Evolutionary conservation across 1,140 invertebrate genomes (phyloP).

Genomic region (Zaprionus vittiger): DNA sequence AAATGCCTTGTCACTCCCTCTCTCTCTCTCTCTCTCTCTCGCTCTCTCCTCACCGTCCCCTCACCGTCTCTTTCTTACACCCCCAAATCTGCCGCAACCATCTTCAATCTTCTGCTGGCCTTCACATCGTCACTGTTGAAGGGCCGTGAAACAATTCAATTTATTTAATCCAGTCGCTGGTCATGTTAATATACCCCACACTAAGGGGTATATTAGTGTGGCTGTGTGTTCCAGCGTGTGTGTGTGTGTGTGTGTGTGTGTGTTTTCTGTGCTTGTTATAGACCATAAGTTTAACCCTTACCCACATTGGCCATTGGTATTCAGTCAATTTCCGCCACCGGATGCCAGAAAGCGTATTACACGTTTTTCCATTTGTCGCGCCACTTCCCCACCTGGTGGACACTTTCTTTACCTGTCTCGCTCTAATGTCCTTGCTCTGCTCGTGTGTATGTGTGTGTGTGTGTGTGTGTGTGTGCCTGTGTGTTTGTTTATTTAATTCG

Average conservation of each 20-base stretch:
- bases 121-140: constrained; percentile 22
- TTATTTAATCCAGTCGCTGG: constrained; percentile 69
- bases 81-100: no score
- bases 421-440: neutral
- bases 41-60: neutral
- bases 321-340: constrained; percentile 34
- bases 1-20: neutral
- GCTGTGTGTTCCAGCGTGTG: neutral
- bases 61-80: neutral
- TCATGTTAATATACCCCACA: constrained; percentile 64
- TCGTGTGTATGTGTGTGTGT: neutral
- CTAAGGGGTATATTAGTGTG: constrained; percentile 5
- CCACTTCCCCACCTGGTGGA: constrained; percentile 3
- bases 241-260: constrained; percentile 9
- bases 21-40: neutral
- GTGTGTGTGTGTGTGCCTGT: constrained; percentile 3
- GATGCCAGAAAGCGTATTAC: constrained; percentile 31
- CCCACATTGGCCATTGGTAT: constrained; percentile 30
- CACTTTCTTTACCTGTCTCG: constrained; percentile 3
- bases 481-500: constrained; percentile 75
- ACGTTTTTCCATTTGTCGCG: constrained; percentile 31
- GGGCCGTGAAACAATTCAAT: constrained; percentile 71
- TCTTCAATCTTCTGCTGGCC: neutral
- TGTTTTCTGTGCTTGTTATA: constrained; percentile 21
- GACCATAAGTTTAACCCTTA: constrained; percentile 24